Evolutionary conservation across 2,797 vertebrate genomes (phyloP).

Genomic region (Balearica regulorum): DNA sequence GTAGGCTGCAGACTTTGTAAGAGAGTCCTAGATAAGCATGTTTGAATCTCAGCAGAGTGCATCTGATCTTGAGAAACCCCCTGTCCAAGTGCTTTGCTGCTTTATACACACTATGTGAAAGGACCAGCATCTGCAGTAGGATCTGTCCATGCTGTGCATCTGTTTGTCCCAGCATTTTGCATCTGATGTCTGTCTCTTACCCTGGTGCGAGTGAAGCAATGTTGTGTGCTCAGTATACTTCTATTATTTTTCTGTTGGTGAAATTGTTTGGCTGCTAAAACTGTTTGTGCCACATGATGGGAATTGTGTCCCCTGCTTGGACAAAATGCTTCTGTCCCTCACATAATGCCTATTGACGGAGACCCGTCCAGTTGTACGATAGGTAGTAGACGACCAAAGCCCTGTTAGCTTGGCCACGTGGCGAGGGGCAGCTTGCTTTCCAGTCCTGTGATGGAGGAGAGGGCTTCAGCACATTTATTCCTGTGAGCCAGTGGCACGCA

Average conservation of each 20-base stretch:
- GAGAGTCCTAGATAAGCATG: background rate
- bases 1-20: conserved; percentile 1
- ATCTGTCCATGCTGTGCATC: background rate
- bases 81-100: background rate
- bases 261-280: background rate
- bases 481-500: background rate
- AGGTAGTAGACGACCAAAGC: background rate
- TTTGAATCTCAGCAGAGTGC: background rate
- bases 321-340: background rate
- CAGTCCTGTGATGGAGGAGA: background rate
- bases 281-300: background rate
- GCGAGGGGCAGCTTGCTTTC: background rate
- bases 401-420: rapidly evolving
- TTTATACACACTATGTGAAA: background rate
- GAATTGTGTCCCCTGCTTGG: background rate
- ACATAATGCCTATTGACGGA: background rate
- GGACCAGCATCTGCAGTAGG: background rate
- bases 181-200: background rate
- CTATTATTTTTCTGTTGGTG: background rate
- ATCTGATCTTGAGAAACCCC: background rate
- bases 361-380: background rate
- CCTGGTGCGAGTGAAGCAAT: background rate
- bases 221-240: background rate
- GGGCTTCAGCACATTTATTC: background rate
- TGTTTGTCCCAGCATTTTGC: background rate